A percentile compares a stretch with the other conserved stretches of the same genome.
Conservation (phyloP, 1,140 invertebrate genomes). For the Drosophila nigromelanica region DNA sequence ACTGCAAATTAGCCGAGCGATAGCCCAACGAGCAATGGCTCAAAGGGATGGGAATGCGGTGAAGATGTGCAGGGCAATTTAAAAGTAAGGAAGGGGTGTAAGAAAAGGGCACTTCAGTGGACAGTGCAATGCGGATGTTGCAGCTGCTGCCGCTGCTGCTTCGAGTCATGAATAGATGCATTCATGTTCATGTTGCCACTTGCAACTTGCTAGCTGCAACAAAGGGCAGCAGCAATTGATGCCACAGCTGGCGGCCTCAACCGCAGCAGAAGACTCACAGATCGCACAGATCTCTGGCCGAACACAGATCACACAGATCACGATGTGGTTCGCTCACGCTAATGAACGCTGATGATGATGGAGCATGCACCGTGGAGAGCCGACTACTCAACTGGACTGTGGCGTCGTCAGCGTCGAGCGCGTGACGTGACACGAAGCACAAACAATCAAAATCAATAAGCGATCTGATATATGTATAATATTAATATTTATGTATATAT, state of each 20-base stretch:
- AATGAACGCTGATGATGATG: slow-evolving; percentile 78
- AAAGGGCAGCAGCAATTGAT: slow-evolving; percentile 47
- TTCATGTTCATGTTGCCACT: slow-evolving; percentile 34
- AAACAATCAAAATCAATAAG: background rate
- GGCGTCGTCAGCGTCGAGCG: background rate
- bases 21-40: slow-evolving; percentile 3
- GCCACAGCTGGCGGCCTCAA: slow-evolving; percentile 26
- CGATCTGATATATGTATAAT: too few relatives aligned
- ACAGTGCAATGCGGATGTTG: slow-evolving; percentile 40
- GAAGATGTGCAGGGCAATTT: background rate
- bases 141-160: slow-evolving; percentile 5
- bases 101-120: background rate
- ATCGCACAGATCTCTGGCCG: slow-evolving; percentile 19
- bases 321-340: slow-evolving; percentile 77
- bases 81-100: background rate
- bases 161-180: slow-evolving; percentile 53
- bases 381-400: slow-evolving; percentile 14
- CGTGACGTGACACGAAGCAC: slow-evolving; percentile 2
- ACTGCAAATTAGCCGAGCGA: slow-evolving; percentile 45
- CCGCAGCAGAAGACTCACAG: background rate
- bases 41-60: slow-evolving; percentile 12
- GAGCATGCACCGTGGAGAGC: slow-evolving; percentile 38
- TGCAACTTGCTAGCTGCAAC: slow-evolving; percentile 24
- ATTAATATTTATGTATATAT: too few relatives aligned
- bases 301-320: slow-evolving; percentile 64